Percentiles rank a stretch among this genome's conserved stretches.
Evolutionary conservation across 1,140 invertebrate species (phyloP).

Genomic region (Philaenus spumarius): DNA sequence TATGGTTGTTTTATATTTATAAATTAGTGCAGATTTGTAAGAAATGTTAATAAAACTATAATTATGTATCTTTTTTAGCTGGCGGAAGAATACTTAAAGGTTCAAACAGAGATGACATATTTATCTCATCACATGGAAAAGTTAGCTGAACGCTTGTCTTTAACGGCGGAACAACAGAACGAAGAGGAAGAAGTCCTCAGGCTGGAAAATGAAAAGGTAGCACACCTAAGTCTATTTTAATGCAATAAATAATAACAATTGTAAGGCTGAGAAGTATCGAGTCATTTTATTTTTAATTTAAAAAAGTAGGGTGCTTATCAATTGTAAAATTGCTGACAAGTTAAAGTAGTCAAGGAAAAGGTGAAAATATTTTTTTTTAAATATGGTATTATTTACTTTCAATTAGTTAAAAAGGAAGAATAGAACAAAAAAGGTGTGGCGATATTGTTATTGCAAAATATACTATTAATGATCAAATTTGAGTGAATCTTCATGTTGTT

Average conservation of each 20-base stretch:
- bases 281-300: not conserved
- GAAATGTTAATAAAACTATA: not conserved
- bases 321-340: not conserved
- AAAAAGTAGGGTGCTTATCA: not conserved
- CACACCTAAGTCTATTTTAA: not conserved
- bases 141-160: conserved; percentile 54
- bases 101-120: conserved; percentile 68
- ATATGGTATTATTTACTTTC: not conserved
- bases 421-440: too few species aligned
- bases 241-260: not conserved
- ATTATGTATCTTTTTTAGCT: conserved; percentile 49
- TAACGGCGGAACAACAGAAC: conserved; percentile 45
- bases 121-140: conserved; percentile 60
- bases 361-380: not conserved
- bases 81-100: conserved; percentile 45
- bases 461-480: too few species aligned
- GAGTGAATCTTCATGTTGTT: too few species aligned
- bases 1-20: too few species aligned
- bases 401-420: too few species aligned
- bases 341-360: not conserved
- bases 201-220: conserved; percentile 63
- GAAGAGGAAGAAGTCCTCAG: conserved; percentile 45
- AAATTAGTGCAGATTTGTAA: not conserved
- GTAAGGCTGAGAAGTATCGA: not conserved
- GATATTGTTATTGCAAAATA: too few species aligned